Evolutionary conservation across 1,140 invertebrate genomes (phyloP).

Genomic region (Drosophila bipectinata): DNA sequence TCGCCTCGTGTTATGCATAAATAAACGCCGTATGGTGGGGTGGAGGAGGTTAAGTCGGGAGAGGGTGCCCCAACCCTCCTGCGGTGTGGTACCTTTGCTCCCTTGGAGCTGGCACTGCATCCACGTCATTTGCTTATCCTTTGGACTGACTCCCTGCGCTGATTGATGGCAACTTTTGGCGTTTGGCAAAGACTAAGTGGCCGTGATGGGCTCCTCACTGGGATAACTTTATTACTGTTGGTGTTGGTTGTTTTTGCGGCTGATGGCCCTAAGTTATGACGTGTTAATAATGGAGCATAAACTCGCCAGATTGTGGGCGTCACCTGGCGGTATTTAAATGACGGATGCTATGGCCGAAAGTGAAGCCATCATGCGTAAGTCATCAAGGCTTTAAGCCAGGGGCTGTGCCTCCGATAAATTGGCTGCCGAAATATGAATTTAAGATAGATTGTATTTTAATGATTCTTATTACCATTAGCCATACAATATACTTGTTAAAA

Average conservation of each 20-base stretch:
- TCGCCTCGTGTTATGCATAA: conserved; percentile 64
- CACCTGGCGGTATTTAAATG: conserved; percentile 35
- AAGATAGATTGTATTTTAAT: no score
- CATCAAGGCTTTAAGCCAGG: neutral
- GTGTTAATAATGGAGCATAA: conserved; percentile 72
- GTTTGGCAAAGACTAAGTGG: conserved; percentile 40
- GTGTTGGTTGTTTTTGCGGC: conserved; percentile 10
- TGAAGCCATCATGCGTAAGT: neutral
- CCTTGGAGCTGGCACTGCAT: conserved; percentile 18
- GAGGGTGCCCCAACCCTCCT: neutral
- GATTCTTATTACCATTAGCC: no score
- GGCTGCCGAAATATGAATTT: neutral
- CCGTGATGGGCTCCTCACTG: conserved; percentile 29
- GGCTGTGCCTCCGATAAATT: conserved; percentile 11
- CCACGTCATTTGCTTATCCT: conserved; percentile 49
- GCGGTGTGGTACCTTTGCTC: conserved; percentile 11
- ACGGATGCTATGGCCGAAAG: conserved; percentile 24
- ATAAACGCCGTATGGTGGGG: conserved; percentile 47
- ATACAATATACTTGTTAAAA: no score
- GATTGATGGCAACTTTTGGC: conserved; percentile 61
- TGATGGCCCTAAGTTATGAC: conserved; percentile 57
- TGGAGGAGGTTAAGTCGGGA: neutral
- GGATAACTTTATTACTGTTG: conserved; percentile 42
- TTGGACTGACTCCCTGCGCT: conserved; percentile 26
- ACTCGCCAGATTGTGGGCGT: conserved; percentile 58